Base-by-base conservation (phyloP, 2,888 invertebrate genomes). In the Lepidocyrtinus sp. region DNA sequence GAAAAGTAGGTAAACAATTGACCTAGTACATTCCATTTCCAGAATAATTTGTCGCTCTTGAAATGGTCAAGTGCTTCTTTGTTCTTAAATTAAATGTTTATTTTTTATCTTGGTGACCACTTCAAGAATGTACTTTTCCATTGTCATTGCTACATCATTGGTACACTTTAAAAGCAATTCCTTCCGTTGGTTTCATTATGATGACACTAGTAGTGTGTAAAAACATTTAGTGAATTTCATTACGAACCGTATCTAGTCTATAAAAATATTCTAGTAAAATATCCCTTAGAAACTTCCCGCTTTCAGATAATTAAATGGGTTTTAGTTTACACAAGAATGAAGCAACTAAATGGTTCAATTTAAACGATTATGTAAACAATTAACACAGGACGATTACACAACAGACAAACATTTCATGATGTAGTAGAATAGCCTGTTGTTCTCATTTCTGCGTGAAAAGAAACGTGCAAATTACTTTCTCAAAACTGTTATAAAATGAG, bases 1-100 rank as follows among this genome's bases (percentile, higher is more conserved):
- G 61, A n/a, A 61, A 21, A 12, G 45, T 75, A 67, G 65, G 74
- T 26, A 67, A 62, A 67, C 75, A 69, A 68, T 59, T 69, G 62
- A 64, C 62, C n/a, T 19, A 15, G 17, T 68, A 17, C 46, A 26
- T 36, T 45, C 21, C 2, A n/a, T 22, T 21, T 61, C 36, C 5
- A 5, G 21, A 61, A 61, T 1, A 61, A 17, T 21, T 22, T 21
- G 21, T 21, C 1, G 5, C 61, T 21, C 61, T 12, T 22, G 21
- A 12, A 1, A 5, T 21, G 36, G 21, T 12, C 2, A 12, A n/a
- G n/a, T n/a, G n/a, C n/a, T 5, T 19, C 21, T 22, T 21, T 21
- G 61, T 22, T 61, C 21, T 21, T 9, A 12, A 22, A 1, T 2
- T 21, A 5, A 21, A 22, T 61, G 22, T 61, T 12, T 36, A 7